These are phyloP conservation scores for Zeus faber DNA, from an alignment of 2,113 vertebrate species.

Conservation along the genomic window DNA sequence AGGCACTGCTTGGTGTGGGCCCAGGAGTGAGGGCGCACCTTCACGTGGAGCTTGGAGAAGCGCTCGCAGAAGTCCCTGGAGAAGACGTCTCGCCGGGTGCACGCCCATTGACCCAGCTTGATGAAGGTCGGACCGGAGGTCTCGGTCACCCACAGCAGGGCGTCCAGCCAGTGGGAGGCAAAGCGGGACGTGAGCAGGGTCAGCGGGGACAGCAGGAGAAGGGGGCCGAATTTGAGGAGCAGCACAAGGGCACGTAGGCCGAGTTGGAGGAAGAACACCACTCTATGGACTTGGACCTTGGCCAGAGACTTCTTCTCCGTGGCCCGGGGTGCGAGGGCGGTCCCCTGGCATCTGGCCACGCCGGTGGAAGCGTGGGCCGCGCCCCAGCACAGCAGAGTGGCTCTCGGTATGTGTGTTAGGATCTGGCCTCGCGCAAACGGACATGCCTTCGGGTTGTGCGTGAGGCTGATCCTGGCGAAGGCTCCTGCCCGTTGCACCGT, in stretches of 20 bases:
- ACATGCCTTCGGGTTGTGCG: conserved; percentile 16
- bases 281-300: conserved; percentile 69
- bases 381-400: conserved; percentile 68
- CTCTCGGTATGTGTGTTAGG: conserved; percentile 63
- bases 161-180: conserved; percentile 74
- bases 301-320: conserved; percentile 59
- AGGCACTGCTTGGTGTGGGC: conserved; percentile 81
- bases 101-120: conserved; percentile 95
- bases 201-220: conserved; percentile 83
- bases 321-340: conserved; percentile 3
- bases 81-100: conserved; percentile 91
- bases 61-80: conserved; percentile 83
- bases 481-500: conserved; percentile 37
- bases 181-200: conserved; percentile 71
- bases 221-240: conserved; percentile 83
- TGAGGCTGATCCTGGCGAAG: conserved; percentile 30
- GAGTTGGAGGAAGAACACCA: conserved; percentile 69
- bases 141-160: conserved; percentile 85
- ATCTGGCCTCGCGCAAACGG: conserved; percentile 37
- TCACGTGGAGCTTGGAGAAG: conserved; percentile 86
- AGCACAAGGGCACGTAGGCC: conserved; percentile 78
- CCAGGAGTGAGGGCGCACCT: conserved; percentile 86
- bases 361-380: conserved; percentile 23
- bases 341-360: conserved; percentile 51
- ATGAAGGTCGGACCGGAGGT: conserved; percentile 88